Base-by-base conservation (phyloP, 1,140 invertebrate genomes). In the Camponotus vicinus region DNA sequence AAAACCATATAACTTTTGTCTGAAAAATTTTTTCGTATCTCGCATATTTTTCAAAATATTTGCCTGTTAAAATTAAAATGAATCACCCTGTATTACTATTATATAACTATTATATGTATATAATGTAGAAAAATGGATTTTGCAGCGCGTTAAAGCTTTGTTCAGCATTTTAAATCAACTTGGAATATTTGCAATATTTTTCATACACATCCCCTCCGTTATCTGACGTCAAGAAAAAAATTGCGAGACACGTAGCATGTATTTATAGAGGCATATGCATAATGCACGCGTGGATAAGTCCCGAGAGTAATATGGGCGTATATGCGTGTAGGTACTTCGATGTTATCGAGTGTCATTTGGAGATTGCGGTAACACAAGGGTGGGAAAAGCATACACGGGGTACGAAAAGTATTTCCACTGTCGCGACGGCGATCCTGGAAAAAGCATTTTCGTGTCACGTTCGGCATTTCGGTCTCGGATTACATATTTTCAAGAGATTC, bases 341-440 rank as follows among this genome's bases (percentile, higher is more conserved):
- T 75, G 69, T 55, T 49, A 83, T 83, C 79, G 79, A 75, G 71
- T 75, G 79, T 61, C 69, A 75, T 59, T 83, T 83, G 37, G 79
- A 73, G 79, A 83, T 83, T 75, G 69, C 69, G 69, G 79, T 37
- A 75, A 61, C 13, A 75, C 18, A 15, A 40, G 71, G 52, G 34
- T 57, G 27, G 79, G 75, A 83, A 76, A 76, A 75, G 21, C 52
- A 34, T 70, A 34, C 67, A 70, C 45, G 69, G 13, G 13, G 45
- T 15, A 55, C 15, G 15, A 8, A 55, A 55, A 55, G 27, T 59
- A 73, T 82, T 61, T 63, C 0, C 78, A 71, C 3, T 37, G 52
- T 71, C 52, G 34, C 27, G 64, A 70, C 49, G 42, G 78, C 45
- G 66, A 70, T 82, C 6, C 52, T 45, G 66, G 67, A 45, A 82